Evolutionary conservation across 1,140 invertebrate species (phyloP).

Genomic region (Drosophila neocordata): DNA sequence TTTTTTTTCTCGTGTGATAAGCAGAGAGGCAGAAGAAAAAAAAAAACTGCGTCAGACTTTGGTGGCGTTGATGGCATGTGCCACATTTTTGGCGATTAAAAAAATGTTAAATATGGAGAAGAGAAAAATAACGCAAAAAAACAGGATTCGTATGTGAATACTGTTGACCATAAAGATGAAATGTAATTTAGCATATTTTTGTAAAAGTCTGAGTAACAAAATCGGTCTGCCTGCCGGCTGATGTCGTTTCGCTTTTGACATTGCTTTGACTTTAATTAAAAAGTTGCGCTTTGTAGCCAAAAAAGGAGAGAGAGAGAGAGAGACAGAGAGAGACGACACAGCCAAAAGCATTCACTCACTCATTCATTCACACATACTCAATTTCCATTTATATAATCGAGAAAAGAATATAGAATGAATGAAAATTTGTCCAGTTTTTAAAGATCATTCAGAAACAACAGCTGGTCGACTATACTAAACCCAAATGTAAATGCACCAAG

Average conservation of each 20-base stretch:
- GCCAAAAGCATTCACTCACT: constrained; percentile 53
- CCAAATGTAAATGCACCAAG: constrained; percentile 60
- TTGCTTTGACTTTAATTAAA: constrained; percentile 75
- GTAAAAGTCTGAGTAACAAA: constrained; percentile 26
- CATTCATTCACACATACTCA: constrained; percentile 37
- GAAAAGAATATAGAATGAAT: constrained; percentile 33
- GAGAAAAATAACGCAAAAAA: neutral
- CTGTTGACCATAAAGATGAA: constrained; percentile 61
- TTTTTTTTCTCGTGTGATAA: constrained; percentile 29
- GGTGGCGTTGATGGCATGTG: constrained; percentile 50
- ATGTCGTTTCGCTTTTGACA: constrained; percentile 47
- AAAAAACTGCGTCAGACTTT: constrained; percentile 39
- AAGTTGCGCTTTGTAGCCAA: constrained; percentile 64
- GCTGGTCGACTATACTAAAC: constrained; percentile 34
- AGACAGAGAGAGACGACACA: constrained; percentile 25
- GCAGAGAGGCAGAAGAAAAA: neutral
- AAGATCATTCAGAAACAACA: constrained; percentile 10
- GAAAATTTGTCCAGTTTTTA: constrained; percentile 1
- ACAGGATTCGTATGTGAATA: constrained; percentile 32
- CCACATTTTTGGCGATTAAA: constrained; percentile 64
- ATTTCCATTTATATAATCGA: constrained; percentile 59
- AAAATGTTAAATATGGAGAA: constrained; percentile 28
- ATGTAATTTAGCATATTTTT: constrained; percentile 71
- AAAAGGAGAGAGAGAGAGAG: constrained; percentile 4
- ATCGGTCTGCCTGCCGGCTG: constrained; percentile 47